phyloP scores from a whole-genome alignment of 2,888 invertebrate genomes.

The Philereme vetulata region DNA sequence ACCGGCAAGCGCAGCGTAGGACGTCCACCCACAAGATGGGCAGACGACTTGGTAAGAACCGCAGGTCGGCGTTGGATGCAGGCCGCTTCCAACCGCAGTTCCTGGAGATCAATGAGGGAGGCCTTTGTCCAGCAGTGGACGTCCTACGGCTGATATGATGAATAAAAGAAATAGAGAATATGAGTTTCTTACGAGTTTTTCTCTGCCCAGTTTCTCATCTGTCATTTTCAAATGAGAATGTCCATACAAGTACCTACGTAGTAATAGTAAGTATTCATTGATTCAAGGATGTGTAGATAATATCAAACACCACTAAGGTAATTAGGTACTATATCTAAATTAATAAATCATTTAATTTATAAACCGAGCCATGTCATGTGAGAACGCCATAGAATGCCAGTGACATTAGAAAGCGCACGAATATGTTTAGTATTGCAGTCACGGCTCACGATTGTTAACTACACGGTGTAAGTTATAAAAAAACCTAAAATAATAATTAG shows the following conservation, averaged over 20 bases:
- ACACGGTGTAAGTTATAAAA: constrained; percentile 63
- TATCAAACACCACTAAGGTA: constrained; percentile 14
- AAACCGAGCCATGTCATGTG: constrained; percentile 38
- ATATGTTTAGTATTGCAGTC: constrained; percentile 56
- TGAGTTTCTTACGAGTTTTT: not conserved
- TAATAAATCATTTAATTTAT: constrained; percentile 37
- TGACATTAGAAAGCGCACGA: constrained; percentile 43
- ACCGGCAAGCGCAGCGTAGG: no score
- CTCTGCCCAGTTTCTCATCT: not conserved
- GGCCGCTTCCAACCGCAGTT: no score
- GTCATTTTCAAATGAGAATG: constrained; percentile 11
- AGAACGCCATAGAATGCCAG: constrained; percentile 35
- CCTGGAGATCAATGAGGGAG: no score
- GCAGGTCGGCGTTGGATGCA: no score
- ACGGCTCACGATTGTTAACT: constrained; percentile 61
- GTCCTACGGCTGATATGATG: no score
- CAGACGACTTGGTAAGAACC: no score
- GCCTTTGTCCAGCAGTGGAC: no score
- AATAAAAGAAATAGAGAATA: not conserved
- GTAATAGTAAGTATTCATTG: not conserved
- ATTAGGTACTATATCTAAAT: constrained; percentile 19
- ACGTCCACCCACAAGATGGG: no score
- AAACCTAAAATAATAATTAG: constrained; percentile 76
- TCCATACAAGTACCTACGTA: not conserved
- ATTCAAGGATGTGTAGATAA: constrained; percentile 11